Percentiles rank a stretch among this genome's conserved stretches.
Conservation (phyloP, 2,888 invertebrate species). For the Slavum lentiscoides region DNA sequence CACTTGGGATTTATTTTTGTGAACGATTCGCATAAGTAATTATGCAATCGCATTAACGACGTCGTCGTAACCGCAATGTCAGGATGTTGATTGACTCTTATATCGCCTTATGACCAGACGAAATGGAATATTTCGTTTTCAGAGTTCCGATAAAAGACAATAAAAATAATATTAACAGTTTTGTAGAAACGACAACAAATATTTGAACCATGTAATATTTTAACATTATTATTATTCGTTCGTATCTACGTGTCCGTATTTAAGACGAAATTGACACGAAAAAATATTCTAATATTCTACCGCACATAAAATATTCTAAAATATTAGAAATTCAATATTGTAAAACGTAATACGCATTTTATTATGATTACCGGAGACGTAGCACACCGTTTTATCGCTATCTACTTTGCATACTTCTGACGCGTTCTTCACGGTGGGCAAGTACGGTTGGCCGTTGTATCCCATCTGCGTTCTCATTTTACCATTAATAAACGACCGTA, state of each 20-base stretch:
- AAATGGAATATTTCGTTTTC: constrained; percentile 49
- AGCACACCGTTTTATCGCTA: constrained; percentile 71
- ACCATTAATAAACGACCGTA: constrained; percentile 55
- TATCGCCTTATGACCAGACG: constrained; percentile 66
- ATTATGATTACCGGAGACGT: constrained; percentile 67
- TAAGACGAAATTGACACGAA: too few relatives aligned
- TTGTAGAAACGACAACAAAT: too few relatives aligned
- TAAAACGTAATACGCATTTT: too few relatives aligned
- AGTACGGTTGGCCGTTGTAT: constrained; percentile 70
- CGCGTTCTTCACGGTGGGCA: constrained; percentile 69
- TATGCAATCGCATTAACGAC: constrained; percentile 77
- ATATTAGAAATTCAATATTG: too few relatives aligned
- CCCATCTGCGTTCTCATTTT: constrained; percentile 61
- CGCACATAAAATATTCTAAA: too few relatives aligned
- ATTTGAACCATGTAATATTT: too few relatives aligned
- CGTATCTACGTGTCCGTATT: too few relatives aligned
- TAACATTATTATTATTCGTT: too few relatives aligned
- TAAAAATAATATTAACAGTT: too few relatives aligned
- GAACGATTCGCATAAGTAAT: constrained; percentile 70
- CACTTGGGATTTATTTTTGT: constrained; percentile 71
- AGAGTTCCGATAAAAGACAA: too few relatives aligned
- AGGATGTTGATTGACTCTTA: constrained; percentile 75
- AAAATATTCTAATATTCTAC: too few relatives aligned
- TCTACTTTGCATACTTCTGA: constrained; percentile 69
- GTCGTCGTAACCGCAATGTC: constrained; percentile 73